Evolutionary conservation across 2,113 vertebrate species (phyloP), one percentile per base, ranked within the genome.

Genomic region (Clarias macrocephalus): DNA sequence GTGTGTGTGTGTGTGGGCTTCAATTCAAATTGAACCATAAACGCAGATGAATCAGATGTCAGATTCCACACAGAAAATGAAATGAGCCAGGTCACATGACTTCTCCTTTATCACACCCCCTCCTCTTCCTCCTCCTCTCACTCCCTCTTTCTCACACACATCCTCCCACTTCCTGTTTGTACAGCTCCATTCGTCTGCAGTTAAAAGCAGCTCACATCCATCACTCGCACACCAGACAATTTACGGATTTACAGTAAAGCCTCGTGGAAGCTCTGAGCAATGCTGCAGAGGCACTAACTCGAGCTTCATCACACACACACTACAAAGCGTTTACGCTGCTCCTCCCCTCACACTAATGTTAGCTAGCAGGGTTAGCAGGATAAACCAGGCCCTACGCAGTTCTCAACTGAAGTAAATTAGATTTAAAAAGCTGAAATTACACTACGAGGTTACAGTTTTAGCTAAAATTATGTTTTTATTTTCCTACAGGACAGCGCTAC

Each of bases 91-190:
- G 9, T 33, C 56, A 75, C 70, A 60, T 85, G 65, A 75, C 83
- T 18, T 72, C 10, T 81, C 79, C 63, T 42, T 83, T 9, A 68
- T 28, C 80, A 15, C 33, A 1, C 16, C 3, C 37, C 68, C 11
- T 8, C 33, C 21, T 21, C 59, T 4, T 33, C 33, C 23, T 16
- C 66, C 23, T 28, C 10, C 25, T 48, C 65, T 33, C 21, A 16
- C 63, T 54, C 62, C 7, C 21, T 70, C 25, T 66, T 28, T 28
- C 33, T 16, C 72, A 23, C 57, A 1, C 59, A 7, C 57, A 10
- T 56, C 6, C 63, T 2, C 28, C 13, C 52, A 72, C 54, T 86
- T 86, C 85, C 85, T 82, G 77, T 86, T 86, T 86, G 60, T 85
- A 65, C 73, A 79, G 10, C 60, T 66, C 62, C 62, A 48, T 57